Conservation (phyloP, 2,113 vertebrate species). For the Platysteira castanea region DNA sequence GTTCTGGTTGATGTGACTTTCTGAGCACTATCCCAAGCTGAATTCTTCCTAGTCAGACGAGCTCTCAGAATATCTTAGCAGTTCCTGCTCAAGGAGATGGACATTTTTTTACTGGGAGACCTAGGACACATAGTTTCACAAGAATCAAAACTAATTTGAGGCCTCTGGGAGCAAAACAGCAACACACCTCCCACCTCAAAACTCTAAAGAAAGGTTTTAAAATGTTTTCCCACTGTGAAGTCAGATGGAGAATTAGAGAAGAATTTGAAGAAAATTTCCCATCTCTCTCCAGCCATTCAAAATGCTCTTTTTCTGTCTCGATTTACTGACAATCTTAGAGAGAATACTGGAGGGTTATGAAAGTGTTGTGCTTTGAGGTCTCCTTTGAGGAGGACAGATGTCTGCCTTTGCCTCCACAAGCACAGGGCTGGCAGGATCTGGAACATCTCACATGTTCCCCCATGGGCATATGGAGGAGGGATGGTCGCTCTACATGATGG, state of each 20-base stretch:
- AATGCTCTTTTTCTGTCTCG: background rate
- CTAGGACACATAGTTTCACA: background rate
- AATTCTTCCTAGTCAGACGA: background rate
- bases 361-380: background rate
- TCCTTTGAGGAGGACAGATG: background rate
- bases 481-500: fast-evolving
- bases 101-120: background rate
- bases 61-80: background rate
- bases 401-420: background rate
- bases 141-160: background rate
- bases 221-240: background rate
- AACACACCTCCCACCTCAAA: background rate
- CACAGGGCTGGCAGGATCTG: fast-evolving
- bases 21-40: background rate
- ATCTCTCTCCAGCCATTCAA: background rate
- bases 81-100: background rate
- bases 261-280: background rate
- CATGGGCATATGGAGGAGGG: fast-evolving
- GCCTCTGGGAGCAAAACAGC: background rate
- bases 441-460: background rate
- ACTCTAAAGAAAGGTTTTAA: background rate
- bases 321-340: background rate
- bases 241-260: background rate
- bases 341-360: background rate
- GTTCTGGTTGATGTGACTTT: background rate